A percentile compares a stretch with the other conserved stretches of the same genome.
Evolutionary conservation across 2,113 vertebrate genomes (phyloP).

Genomic region (Coturnix japonica): DNA sequence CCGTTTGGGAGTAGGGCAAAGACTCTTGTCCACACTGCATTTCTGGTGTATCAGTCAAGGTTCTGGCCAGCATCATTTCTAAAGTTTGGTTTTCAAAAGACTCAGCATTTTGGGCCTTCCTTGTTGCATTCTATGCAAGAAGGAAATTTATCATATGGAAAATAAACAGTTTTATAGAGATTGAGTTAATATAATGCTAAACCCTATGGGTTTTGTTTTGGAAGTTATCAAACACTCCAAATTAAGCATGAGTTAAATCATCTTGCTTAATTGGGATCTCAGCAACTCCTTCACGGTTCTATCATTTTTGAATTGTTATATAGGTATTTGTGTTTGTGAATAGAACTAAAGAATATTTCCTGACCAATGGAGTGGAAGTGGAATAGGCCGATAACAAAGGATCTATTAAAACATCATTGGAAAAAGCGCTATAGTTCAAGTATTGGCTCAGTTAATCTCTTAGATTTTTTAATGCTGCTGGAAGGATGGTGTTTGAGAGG

Average conservation of each 20-base stretch:
- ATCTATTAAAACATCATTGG: conserved; percentile 59
- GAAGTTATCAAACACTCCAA: background rate
- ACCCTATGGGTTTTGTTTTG: background rate
- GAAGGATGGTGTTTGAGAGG: conserved; percentile 45
- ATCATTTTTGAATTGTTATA: background rate
- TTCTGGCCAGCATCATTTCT: background rate
- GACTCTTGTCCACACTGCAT: accelerated
- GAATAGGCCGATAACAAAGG: conserved; percentile 14
- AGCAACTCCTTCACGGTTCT: background rate
- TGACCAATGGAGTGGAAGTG: background rate
- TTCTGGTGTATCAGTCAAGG: background rate
- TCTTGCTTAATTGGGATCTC: background rate
- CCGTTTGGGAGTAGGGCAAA: background rate
- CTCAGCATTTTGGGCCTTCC: background rate
- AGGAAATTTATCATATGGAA: background rate
- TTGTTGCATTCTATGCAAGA: background rate
- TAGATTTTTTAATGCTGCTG: conserved; percentile 47
- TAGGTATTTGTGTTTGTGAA: conserved; percentile 13
- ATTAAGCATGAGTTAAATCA: conserved; percentile 3
- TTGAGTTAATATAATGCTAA: background rate
- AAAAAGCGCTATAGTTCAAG: conserved; percentile 35
- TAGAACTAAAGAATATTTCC: conserved; percentile 12
- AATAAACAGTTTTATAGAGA: background rate
- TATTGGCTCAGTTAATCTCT: conserved; percentile 6
- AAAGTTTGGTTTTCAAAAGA: background rate